Base-by-base conservation (phyloP, 2,797 vertebrate genomes). In the Etheostoma perlongum region DNA sequence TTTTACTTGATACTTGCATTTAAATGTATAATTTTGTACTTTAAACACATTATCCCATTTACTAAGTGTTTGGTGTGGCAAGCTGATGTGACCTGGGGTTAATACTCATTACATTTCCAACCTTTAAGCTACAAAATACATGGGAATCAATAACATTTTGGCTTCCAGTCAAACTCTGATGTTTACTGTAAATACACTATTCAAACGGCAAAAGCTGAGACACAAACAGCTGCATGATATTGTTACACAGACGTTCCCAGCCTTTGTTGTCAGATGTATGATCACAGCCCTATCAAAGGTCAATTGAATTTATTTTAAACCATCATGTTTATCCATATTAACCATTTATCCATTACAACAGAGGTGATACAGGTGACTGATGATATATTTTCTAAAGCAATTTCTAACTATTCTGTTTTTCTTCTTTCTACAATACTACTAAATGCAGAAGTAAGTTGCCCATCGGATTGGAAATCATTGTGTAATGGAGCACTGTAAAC, bases 181-280 rank as follows among this genome's bases (percentile, higher is more conserved):
- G 83, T 91, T 89, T 91, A 81, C 58, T 81, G 70, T 85, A 53
- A 76, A 89, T 90, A 91, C 84, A 82, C 14, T 21, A 57, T 49
- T 61, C 64, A 68, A 83, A 69, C 67, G 6, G 65, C 21, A 47
- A 71, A 80, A 54, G 69, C 65, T 72, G 55, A 72, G 76, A 44
- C 62, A 60, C 47, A 83, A 77, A 64, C 74, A 75, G 59, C 66
- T 76, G 44, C 51, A 23, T 68, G 6, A 30, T 21, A 49, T 2
- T 55, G 58, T 46, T 46, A 72, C 4, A 1, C 23, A 64, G 42
- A 23, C 6, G 25, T 33, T 72, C 61, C 46, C n/a, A 48, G 14
- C 23, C 5, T 36, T 61, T 64, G 51, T 57, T 14, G 8, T 77
- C 10, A 42, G 33, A 51, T 19, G 27, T 3, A 12, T 5, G 15